These are phyloP conservation scores for Boloria selene DNA, from an alignment of 2,888 invertebrate genomes.

Conservation along the genomic window DNA sequence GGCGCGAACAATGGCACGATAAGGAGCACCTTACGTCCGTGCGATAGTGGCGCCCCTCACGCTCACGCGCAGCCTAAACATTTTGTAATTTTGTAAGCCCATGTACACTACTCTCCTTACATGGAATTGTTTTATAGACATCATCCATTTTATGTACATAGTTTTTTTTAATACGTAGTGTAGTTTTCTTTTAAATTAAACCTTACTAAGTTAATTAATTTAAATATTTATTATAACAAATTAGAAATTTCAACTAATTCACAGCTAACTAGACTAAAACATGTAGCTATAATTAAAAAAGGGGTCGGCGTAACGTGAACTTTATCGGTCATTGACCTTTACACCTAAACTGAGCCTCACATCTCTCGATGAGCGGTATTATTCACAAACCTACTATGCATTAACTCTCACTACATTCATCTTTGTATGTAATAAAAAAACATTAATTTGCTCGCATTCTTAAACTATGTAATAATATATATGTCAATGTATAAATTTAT, in stretches of 20 bases:
- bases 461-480: too few species aligned
- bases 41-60: constrained; percentile 52
- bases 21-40: constrained; percentile 73
- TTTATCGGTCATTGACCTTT: constrained; percentile 81
- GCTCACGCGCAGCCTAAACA: constrained; percentile 27
- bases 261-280: background rate
- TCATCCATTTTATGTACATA: background rate
- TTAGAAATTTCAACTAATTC: background rate
- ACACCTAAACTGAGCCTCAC: constrained; percentile 79
- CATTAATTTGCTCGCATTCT: too few species aligned
- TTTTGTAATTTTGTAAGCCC: constrained; percentile 19
- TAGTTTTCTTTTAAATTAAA: background rate
- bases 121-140: background rate
- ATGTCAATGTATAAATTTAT: too few species aligned
- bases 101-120: background rate
- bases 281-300: constrained; percentile 40
- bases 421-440: too few species aligned
- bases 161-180: background rate
- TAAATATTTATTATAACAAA: background rate
- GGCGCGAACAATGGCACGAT: constrained; percentile 80
- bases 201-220: background rate
- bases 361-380: constrained; percentile 43
- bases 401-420: background rate
- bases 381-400: background rate
- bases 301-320: constrained; percentile 68